phyloP scores from a whole-genome alignment of 2,113 vertebrate genomes.

The Limnothrissa miodon region DNA sequence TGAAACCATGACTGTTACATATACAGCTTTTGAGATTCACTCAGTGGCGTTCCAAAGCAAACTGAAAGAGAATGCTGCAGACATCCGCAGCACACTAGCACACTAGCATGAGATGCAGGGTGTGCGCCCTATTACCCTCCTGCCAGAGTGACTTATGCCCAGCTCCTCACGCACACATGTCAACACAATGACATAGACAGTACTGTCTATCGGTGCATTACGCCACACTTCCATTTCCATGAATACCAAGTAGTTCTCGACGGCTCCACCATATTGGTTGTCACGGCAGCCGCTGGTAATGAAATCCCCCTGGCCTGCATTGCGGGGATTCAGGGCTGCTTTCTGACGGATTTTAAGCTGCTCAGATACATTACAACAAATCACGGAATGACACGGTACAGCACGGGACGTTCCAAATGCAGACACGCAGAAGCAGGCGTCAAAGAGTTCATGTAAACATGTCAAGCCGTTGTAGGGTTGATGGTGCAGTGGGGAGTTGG shows the following conservation, averaged over 20 bases:
- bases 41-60: not conserved
- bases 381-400: conserved; percentile 7
- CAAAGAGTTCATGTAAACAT: not conserved
- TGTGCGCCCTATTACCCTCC: not conserved
- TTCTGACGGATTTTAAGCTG: not conserved
- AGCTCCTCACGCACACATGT: not conserved
- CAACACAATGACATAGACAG: conserved; percentile 5
- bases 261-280: not conserved
- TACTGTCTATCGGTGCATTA: not conserved
- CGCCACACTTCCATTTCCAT: not conserved
- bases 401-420: not conserved
- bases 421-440: not conserved
- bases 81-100: not conserved
- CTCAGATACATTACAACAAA: not conserved
- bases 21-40: not conserved
- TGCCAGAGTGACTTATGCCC: not conserved
- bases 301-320: conserved; percentile 1
- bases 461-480: not conserved
- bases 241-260: not conserved
- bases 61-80: not conserved
- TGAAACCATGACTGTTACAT: not conserved
- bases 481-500: not conserved
- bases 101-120: not conserved
- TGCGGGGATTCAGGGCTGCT: not conserved
- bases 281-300: not conserved